Evolutionary conservation across 37 sponge, comb jelly and placozoan species (phyloP).

Genomic region (Chondrilla cf. caribensis): DNA sequence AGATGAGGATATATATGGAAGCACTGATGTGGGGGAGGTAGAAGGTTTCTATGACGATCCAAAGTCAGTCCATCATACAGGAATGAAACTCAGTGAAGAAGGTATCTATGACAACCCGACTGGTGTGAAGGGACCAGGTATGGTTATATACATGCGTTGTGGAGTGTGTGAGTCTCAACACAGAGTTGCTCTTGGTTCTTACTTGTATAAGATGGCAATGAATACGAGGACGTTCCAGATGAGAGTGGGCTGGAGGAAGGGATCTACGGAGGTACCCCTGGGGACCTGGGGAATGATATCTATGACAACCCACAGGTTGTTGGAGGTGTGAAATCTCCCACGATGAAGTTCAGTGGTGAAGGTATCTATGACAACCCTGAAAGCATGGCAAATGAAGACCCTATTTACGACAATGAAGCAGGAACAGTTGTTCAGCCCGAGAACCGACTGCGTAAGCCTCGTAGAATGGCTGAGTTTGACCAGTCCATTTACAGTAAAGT

Average conservation of each 20-base stretch:
- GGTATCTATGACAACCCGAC: constrained; percentile 37
- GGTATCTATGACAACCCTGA: constrained; percentile 31
- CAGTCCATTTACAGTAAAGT: neutral
- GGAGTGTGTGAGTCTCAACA: no score
- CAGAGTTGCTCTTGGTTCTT: neutral
- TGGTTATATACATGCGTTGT: neutral
- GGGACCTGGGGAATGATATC: neutral
- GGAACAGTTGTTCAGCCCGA: constrained; percentile 1
- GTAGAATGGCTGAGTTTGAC: constrained; percentile 7
- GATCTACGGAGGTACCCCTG: neutral
- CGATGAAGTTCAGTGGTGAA: neutral
- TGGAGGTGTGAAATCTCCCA: neutral
- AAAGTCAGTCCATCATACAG: neutral
- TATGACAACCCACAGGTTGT: constrained; percentile 15
- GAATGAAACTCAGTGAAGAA: constrained; percentile 12
- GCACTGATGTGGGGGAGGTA: neutral
- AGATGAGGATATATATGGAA: constrained; percentile 20
- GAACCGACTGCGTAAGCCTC: neutral
- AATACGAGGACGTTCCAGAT: neutral
- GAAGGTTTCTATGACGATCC: constrained; percentile 28
- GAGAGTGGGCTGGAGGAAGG: neutral
- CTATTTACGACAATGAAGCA: constrained; percentile 25
- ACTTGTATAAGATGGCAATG: neutral
- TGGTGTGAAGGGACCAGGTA: neutral
- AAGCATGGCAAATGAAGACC: neutral